phyloP scores from a whole-genome alignment of 2,797 vertebrate species.

The Gallinago stenura region DNA sequence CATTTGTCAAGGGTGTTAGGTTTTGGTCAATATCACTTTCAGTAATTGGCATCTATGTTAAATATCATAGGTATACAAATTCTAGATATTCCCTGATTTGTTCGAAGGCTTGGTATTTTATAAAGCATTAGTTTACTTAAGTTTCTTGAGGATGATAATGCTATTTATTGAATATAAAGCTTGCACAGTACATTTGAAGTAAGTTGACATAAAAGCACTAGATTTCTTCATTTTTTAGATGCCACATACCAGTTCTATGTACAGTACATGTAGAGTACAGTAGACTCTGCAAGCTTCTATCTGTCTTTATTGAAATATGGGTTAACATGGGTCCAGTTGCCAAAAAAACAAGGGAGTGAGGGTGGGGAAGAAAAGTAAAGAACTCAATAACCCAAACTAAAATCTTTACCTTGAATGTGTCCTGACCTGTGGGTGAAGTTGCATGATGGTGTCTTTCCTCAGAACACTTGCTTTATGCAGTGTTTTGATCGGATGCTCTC shows the following conservation, averaged over 20 bases:
- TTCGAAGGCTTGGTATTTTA: neutral
- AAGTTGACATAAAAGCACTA: neutral
- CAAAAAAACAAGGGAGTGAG: neutral
- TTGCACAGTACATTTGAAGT: neutral
- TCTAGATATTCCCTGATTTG: neutral
- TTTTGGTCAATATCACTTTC: conserved; percentile 26
- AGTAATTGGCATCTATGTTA: conserved; percentile 29
- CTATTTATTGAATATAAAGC: neutral
- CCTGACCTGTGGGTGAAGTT: neutral
- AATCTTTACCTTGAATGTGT: neutral
- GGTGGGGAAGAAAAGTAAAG: neutral
- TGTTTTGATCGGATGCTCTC: neutral
- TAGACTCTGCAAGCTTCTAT: neutral
- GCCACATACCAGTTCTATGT: neutral
- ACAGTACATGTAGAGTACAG: too few species aligned
- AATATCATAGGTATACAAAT: neutral
- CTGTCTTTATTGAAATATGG: neutral
- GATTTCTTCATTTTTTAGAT: neutral
- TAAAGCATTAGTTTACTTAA: neutral
- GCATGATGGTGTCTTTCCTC: neutral
- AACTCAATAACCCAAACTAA: neutral
- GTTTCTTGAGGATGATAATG: neutral
- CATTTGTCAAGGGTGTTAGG: conserved; percentile 1
- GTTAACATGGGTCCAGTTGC: neutral
- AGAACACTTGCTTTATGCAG: neutral